Percentiles rank a stretch among this genome's conserved stretches.
phyloP scores from a whole-genome alignment of 1,140 invertebrate genomes.

The Tetramorium parvispinum region DNA sequence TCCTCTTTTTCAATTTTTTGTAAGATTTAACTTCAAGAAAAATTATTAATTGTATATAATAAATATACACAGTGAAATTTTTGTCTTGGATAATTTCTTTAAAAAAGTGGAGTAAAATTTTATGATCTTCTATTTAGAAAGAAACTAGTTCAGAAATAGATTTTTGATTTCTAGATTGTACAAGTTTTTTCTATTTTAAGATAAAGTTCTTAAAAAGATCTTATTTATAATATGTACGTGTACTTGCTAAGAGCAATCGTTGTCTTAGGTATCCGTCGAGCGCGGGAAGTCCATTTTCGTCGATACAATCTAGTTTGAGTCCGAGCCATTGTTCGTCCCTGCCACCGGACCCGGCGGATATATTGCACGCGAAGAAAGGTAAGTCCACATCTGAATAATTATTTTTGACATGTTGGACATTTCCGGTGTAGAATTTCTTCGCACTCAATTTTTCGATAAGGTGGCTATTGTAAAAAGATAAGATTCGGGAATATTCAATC shows the following conservation, averaged over 20 bases:
- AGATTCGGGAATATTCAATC: background rate
- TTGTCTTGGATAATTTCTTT: background rate
- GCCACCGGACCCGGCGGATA: conserved; percentile 84
- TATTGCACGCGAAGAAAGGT: conserved; percentile 85
- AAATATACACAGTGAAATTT: background rate
- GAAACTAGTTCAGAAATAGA: background rate
- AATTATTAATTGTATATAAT: background rate
- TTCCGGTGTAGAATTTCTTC: background rate
- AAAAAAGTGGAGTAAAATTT: background rate
- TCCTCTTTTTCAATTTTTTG: background rate
- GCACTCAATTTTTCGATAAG: background rate
- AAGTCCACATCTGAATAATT: conserved; percentile 65
- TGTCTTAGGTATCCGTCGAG: conserved; percentile 84
- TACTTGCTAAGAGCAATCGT: conserved; percentile 1
- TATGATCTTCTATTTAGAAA: background rate
- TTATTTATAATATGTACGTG: background rate
- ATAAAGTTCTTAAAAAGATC: conserved; percentile 63
- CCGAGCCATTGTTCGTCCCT: conserved; percentile 84
- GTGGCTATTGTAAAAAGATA: background rate
- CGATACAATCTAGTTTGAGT: conserved; percentile 85
- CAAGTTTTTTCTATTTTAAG: conserved; percentile 52
- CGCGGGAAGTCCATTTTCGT: conserved; percentile 85
- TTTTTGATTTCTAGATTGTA: background rate
- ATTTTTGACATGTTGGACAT: background rate
- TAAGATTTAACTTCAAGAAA: background rate